Percentiles rank a stretch among this genome's conserved stretches.
These are phyloP conservation scores for Bothrops alternatus DNA, from an alignment of 2,797 vertebrate genomes.

Conservation along the genomic window DNA sequence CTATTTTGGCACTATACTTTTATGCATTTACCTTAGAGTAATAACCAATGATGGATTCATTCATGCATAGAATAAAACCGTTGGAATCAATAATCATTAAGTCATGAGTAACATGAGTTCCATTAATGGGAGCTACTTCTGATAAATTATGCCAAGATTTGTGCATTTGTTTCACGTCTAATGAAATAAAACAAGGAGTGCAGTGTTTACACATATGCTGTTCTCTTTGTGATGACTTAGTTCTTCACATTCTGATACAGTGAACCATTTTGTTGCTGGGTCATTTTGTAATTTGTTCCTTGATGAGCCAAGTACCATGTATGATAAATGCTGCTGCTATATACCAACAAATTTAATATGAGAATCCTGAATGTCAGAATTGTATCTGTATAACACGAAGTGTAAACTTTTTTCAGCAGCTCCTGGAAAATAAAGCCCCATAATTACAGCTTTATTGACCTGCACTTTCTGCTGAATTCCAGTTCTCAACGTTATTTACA, in stretches of 20 bases:
- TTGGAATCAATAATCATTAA: neutral
- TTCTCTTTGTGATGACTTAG: neutral
- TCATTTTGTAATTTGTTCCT: neutral
- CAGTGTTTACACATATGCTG: fast-evolving
- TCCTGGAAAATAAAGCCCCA: neutral
- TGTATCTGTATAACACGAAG: neutral
- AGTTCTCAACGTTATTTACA: neutral
- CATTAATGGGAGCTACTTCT: neutral
- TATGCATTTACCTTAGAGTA: neutral
- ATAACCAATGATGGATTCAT: neutral
- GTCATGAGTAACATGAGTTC: neutral
- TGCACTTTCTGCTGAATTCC: neutral
- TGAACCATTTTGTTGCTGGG: neutral
- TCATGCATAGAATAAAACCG: neutral
- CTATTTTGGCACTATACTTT: neutral
- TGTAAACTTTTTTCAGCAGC: neutral
- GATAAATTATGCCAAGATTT: neutral
- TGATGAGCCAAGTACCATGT: neutral
- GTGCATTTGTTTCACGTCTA: neutral
- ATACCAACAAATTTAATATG: neutral
- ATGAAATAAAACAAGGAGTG: neutral
- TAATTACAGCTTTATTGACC: neutral
- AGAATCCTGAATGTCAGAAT: neutral
- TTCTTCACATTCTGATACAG: neutral
- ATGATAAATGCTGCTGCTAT: neutral